phyloP scores from a whole-genome alignment of 2,888 invertebrate species.

The Drosophila differens region DNA sequence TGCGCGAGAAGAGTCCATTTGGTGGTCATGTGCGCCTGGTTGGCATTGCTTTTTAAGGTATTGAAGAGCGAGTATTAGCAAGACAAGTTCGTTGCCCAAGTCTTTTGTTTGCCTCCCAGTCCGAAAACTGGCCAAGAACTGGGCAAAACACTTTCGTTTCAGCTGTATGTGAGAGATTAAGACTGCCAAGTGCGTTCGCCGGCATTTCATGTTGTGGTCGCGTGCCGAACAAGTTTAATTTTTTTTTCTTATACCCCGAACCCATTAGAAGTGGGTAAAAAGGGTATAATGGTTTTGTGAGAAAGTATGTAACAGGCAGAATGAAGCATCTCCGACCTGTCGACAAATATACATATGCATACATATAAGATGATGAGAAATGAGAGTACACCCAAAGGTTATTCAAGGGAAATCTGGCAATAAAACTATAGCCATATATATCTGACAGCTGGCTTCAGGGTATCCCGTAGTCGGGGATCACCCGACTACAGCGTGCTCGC shows the following conservation, averaged over 20 bases:
- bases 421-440: neutral
- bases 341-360: neutral
- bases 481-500: neutral
- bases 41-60: conserved; percentile 76
- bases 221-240: conserved; percentile 59
- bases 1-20: conserved; percentile 11
- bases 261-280: neutral
- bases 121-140: conserved; percentile 51
- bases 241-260: conserved; percentile 26
- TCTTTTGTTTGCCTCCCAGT: conserved; percentile 64
- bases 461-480: neutral
- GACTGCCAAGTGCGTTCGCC: conserved; percentile 35
- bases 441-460: neutral
- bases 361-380: neutral
- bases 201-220: conserved; percentile 55
- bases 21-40: conserved; percentile 71
- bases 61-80: conserved; percentile 56
- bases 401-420: neutral
- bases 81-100: conserved; percentile 73
- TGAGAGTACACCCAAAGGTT: neutral
- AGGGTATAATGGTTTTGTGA: neutral
- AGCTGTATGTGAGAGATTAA: conserved; percentile 28
- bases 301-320: neutral
- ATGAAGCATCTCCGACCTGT: neutral
- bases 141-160: conserved; percentile 72